Base-by-base conservation (phyloP, 2,113 vertebrate species). In the Scophthalmus maximus region DNA sequence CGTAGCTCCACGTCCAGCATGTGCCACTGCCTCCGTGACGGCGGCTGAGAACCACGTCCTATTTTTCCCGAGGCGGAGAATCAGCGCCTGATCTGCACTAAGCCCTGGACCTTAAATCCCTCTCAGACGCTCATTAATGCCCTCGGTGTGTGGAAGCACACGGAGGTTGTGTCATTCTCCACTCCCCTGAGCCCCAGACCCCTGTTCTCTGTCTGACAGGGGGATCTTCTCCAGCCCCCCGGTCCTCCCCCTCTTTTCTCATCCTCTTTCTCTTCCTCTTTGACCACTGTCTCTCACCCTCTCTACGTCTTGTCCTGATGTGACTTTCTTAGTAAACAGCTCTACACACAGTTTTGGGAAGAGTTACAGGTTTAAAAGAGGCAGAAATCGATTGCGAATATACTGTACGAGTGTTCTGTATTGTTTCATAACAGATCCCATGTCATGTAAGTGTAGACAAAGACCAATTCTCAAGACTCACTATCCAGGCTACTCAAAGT, bases 101-200 rank as follows among this genome's bases (percentile, higher is more conserved):
- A 91, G 82, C 90, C 73, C 70, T 34, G 61, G 46, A 67, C 68
- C 57, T 76, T 87, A 90, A 92, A 90, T 80, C 86, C 88, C 82
- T 81, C 85, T 87, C 84, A 91, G 89, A 88, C 52, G 52, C 67
- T 70, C 85, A 80, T 78, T 91, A 87, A 79, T 87, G 50, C 64
- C 22, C 80, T 80, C n/a, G 68, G 26, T 78, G 88, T 77, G 88
- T 79, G 77, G 75, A 78, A 72, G 79, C 78, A 87, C 84, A 85
- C 60, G 3, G 32, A 56, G 78, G 69, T 68, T 38, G 56, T 73
- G 81, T 82, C 86, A 70, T 77, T 79, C 73, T 71, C 82, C 86
- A 72, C 82, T 79, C 73, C 68, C 66, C 81, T 83, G 34, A 77
- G 47, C 61, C 60, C 49, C 68, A 50, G 63, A 64, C 79, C 63